A percentile compares a stretch with the other conserved stretches of the same genome.
Evolutionary conservation across 2,113 vertebrate genomes (phyloP).

Genomic region (Chaetodon trifascialis): DNA sequence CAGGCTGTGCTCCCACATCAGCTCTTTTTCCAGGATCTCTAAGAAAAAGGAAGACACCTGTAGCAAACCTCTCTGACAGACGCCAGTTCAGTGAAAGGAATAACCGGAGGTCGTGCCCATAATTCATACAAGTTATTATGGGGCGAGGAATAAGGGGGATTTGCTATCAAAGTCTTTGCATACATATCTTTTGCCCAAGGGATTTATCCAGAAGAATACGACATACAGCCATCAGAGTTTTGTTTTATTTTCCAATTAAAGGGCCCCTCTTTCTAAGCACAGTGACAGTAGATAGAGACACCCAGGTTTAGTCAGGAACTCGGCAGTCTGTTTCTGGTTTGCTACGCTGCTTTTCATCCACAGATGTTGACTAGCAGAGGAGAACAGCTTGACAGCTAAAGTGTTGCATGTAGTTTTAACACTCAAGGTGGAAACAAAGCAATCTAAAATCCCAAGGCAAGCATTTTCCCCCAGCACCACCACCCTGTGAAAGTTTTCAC

Average conservation of each 20-base stretch:
- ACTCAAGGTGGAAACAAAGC: constrained; percentile 61
- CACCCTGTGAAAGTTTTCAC: constrained; percentile 58
- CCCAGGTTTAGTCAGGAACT: constrained; percentile 53
- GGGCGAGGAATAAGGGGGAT: not conserved
- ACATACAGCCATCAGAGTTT: not conserved
- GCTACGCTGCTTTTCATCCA: constrained; percentile 60
- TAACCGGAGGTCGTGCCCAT: not conserved
- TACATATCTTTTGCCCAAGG: not conserved
- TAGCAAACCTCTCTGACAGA: not conserved
- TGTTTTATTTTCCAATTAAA: constrained; percentile 27
- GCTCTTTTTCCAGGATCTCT: not conserved
- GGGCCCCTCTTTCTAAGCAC: not conserved
- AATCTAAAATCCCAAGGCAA: constrained; percentile 55
- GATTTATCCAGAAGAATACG: not conserved
- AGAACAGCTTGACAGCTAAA: constrained; percentile 66
- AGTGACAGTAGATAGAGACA: constrained; percentile 38
- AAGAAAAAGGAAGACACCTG: not conserved
- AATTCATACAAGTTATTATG: not conserved
- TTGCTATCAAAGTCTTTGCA: not conserved
- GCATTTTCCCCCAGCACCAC: constrained; percentile 45
- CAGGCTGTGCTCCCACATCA: not conserved
- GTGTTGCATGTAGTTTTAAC: constrained; percentile 59
- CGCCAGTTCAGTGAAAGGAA: not conserved
- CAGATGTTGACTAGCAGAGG: constrained; percentile 63
- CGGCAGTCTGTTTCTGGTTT: constrained; percentile 47